Base-by-base conservation (phyloP, 2,797 vertebrate species). In the Phataginus tricuspis region DNA sequence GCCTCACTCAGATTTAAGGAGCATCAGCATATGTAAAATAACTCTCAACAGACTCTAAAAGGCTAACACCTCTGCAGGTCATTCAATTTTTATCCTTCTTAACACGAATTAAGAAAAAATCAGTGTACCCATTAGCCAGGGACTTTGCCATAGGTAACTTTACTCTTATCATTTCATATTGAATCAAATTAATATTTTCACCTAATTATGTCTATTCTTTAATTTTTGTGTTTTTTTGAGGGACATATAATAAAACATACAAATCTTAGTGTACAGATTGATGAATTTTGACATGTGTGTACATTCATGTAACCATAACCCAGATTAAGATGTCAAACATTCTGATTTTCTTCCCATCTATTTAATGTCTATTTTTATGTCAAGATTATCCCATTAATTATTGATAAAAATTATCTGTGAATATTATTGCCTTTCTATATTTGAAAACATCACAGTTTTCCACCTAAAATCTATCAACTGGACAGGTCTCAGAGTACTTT, bases 381-480 rank as follows among this genome's bases (percentile, higher is more conserved):
- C 16, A 68, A 94, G 66, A 95, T 14, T 53, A 92, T 39, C 21
- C 21, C 13, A 49, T 16, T 77, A 85, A n/a, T 79, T 83, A 64
- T 39, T 69, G 31, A 0, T 63, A 95, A 39, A 72, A 86, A 27
- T 57, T 61, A 49, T 13, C 21, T 59, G 23, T 79, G 18, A 27
- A 68, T 84, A 55, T 8, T 45, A 39, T 25, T 55, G 13, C 25
- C 23, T 68, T 95, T 25, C 14, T 72, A 42, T 49, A 91, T 93
- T 93, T 87, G 51, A 68, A 91, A 95, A 79, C 6, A 71, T 29
- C 84, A 49, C 39, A 45, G 1, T 57, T 84, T 94, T 92, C 79
- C 16, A 80, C 18, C 14, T 86, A 78, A 72, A 64, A 31, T 84
- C 27, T 10, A 27, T 9, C 57, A 51, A 13, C 25, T 91, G 16